Evolutionary conservation across 2,888 invertebrate species (phyloP).

Genomic region (Luperina nickerlii): DNA sequence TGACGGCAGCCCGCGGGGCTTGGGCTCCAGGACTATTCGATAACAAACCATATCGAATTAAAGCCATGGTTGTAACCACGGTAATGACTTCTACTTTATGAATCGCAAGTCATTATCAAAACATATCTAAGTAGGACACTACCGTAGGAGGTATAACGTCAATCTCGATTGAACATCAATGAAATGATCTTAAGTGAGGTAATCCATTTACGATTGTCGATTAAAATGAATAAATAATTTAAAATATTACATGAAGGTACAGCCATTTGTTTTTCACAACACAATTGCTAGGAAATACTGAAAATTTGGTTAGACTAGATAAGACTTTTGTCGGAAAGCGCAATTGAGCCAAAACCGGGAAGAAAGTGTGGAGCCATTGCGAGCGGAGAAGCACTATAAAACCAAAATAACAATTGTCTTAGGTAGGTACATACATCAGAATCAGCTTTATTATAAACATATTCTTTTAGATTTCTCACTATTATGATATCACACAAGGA

Average conservation of each 20-base stretch:
- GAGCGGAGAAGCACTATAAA: not conserved
- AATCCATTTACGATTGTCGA: not conserved
- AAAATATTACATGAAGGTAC: not conserved
- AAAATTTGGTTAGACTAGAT: not conserved
- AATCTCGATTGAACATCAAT: not conserved
- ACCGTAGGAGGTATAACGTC: not conserved
- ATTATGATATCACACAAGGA: not conserved
- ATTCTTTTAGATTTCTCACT: not conserved
- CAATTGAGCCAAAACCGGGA: not conserved
- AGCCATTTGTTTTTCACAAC: not conserved
- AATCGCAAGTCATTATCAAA: not conserved
- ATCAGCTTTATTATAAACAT: not conserved
- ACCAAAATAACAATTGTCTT: not conserved
- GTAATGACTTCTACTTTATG: not conserved
- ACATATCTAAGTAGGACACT: not conserved
- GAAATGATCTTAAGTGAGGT: not conserved
- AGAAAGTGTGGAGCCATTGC: no score
- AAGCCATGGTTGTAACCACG: not conserved
- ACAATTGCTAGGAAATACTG: not conserved
- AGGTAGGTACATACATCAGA: no score
- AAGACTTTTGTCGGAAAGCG: not conserved
- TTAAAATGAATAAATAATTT: not conserved
- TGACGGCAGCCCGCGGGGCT: no score
- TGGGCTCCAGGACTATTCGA: not conserved
- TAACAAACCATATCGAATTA: not conserved